phyloP scores from a whole-genome alignment of 2,888 invertebrate genomes.

The Drosophila birchii region DNA sequence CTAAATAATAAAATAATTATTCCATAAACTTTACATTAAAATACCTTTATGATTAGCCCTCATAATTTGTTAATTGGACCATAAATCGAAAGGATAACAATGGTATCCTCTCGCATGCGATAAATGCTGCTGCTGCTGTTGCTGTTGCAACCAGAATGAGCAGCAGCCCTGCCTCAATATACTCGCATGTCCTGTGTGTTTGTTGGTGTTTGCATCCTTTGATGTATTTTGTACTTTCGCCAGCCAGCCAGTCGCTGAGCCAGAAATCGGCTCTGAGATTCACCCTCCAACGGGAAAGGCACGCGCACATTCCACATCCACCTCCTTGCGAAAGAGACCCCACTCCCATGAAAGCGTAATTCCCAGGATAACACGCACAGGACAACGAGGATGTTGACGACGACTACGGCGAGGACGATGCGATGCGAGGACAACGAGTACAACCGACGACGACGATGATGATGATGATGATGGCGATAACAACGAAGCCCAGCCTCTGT shows the following conservation, averaged over 20 bases:
- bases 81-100: constrained; percentile 41
- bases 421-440: constrained; percentile 49
- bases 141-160: constrained; percentile 38
- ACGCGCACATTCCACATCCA: constrained; percentile 77
- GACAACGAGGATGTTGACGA: constrained; percentile 32
- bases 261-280: constrained; percentile 44
- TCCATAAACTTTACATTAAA: background rate
- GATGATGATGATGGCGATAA: constrained; percentile 47
- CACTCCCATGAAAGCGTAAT: constrained; percentile 34
- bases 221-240: constrained; percentile 71
- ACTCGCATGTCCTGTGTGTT: constrained; percentile 15
- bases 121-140: constrained; percentile 45
- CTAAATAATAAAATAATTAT: background rate
- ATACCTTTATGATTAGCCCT: background rate
- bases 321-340: constrained; percentile 31
- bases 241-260: constrained; percentile 75
- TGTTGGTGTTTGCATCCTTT: constrained; percentile 63
- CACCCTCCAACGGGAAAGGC: constrained; percentile 58
- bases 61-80: constrained; percentile 63
- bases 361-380: constrained; percentile 57
- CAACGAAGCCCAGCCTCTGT: constrained; percentile 53
- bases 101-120: constrained; percentile 65
- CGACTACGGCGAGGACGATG: constrained; percentile 18
- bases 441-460: constrained; percentile 21
- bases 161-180: constrained; percentile 72